Percentiles rank a stretch among this genome's conserved stretches.
These are phyloP conservation scores for Hipparchia sbordonii DNA, from an alignment of 2,888 invertebrate genomes.

Conservation along the genomic window DNA sequence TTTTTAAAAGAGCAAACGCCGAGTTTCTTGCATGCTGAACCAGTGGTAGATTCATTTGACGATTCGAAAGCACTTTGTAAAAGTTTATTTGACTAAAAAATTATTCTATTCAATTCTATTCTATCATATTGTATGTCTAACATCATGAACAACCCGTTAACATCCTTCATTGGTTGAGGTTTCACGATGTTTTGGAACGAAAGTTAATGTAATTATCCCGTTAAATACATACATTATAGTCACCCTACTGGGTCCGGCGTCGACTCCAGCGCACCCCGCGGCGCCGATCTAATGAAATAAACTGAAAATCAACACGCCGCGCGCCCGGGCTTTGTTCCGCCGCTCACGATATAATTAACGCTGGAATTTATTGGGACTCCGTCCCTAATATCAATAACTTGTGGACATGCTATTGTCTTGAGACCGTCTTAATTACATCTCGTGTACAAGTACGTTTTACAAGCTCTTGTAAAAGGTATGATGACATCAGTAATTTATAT, in stretches of 20 bases:
- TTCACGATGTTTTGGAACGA: no score
- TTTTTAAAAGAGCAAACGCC: no score
- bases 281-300: slow-evolving; percentile 82
- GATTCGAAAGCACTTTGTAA: no score
- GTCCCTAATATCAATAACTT: slow-evolving; percentile 56
- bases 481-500: slow-evolving; percentile 10
- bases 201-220: slow-evolving; percentile 9
- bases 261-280: slow-evolving; percentile 70
- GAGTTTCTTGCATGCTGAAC: no score
- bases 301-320: slow-evolving; percentile 80
- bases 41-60: no score
- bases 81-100: no score
- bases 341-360: slow-evolving; percentile 76
- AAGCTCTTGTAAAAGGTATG: slow-evolving; percentile 19
- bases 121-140: no score
- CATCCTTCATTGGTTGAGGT: no score
- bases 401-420: slow-evolving; percentile 64
- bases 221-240: slow-evolving; percentile 33
- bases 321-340: slow-evolving; percentile 50
- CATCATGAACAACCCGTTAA: no score
- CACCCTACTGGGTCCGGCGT: slow-evolving; percentile 54
- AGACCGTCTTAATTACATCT: slow-evolving; percentile 43
- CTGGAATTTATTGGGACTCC: slow-evolving; percentile 70
- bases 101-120: no score
- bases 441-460: slow-evolving; percentile 20